Evolutionary conservation across 2,797 vertebrate genomes (phyloP).

Genomic region (Rhabdomys pumilio): DNA sequence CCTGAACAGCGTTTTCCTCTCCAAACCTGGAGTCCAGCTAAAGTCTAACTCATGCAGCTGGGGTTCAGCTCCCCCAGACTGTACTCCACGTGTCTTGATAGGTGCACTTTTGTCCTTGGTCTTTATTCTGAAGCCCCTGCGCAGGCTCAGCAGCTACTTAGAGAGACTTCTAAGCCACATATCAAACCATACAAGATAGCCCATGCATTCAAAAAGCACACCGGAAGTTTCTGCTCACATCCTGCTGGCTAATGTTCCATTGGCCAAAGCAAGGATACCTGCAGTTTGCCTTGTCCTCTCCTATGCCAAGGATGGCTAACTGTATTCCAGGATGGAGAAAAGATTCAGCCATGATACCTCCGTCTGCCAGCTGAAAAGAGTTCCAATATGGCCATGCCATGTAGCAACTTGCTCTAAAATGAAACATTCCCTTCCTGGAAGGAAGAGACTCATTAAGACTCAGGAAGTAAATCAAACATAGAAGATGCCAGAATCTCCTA

Average conservation of each 20-base stretch:
- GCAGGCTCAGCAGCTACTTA: neutral
- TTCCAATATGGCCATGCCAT: neutral
- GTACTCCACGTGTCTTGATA: neutral
- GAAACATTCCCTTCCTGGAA: neutral
- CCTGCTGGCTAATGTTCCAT: fast-evolving
- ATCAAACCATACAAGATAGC: neutral
- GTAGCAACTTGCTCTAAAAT: neutral
- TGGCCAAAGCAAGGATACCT: neutral
- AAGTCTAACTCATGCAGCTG: neutral
- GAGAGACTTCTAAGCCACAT: neutral
- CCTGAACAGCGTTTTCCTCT: neutral
- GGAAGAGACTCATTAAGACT: neutral
- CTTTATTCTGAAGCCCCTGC: neutral
- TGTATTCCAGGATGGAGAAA: neutral
- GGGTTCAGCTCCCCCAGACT: neutral
- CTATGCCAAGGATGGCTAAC: neutral
- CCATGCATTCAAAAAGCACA: neutral
- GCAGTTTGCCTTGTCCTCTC: neutral
- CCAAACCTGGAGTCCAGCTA: neutral
- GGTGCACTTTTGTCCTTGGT: fast-evolving
- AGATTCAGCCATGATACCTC: neutral
- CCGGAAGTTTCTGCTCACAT: neutral
- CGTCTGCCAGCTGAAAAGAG: neutral
- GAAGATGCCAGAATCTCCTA: neutral
- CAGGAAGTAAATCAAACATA: neutral